These are phyloP conservation scores for Pipistrellus kuhlii DNA, from an alignment of 2,797 vertebrate species.

Conservation along the genomic window DNA sequence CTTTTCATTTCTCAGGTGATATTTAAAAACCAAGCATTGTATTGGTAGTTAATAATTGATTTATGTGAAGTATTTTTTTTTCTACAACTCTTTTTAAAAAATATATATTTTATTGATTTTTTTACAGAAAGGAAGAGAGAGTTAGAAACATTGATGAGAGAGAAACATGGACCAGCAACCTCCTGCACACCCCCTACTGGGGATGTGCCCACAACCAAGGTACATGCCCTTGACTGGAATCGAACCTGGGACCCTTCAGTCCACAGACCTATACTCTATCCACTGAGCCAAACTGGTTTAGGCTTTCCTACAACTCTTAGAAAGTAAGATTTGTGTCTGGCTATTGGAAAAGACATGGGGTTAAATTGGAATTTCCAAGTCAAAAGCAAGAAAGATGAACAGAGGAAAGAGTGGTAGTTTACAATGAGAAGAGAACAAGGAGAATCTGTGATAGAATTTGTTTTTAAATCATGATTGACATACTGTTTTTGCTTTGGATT, in stretches of 20 bases:
- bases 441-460: conserved; percentile 4
- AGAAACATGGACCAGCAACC: too few species aligned
- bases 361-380: neutral
- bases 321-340: neutral
- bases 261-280: too few species aligned
- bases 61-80: neutral
- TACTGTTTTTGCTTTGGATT: neutral
- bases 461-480: neutral
- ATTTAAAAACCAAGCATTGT: neutral
- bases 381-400: neutral
- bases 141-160: too few species aligned
- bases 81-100: neutral
- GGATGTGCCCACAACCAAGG: too few species aligned
- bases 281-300: too few species aligned
- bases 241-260: too few species aligned
- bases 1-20: neutral
- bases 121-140: too few species aligned
- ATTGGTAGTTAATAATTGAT: neutral
- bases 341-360: neutral
- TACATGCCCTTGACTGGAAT: too few species aligned
- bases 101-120: too few species aligned
- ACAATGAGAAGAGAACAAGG: neutral
- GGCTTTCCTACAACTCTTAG: neutral
- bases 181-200: too few species aligned
- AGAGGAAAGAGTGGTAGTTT: neutral